phyloP scores from a whole-genome alignment of 2,888 invertebrate genomes.

The Orthonychiurus folsomi region DNA sequence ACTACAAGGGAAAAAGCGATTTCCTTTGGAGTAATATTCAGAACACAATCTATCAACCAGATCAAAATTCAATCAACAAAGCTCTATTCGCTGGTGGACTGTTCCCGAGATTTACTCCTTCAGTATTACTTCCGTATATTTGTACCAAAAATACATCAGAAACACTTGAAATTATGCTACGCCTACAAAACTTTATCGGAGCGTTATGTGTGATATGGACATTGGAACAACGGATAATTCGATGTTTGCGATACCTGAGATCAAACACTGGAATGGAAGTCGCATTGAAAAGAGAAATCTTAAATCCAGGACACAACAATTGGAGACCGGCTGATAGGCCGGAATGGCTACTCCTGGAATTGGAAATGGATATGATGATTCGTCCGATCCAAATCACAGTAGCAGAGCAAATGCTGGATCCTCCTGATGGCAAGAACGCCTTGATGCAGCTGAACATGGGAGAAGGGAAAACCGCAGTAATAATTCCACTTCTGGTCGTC shows the following conservation, averaged over 20 bases:
- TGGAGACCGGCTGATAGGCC: slow-evolving; percentile 18
- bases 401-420: slow-evolving; percentile 18
- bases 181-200: slow-evolving; percentile 14
- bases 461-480: slow-evolving; percentile 33
- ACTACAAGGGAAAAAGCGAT: too few species aligned
- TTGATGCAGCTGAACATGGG: slow-evolving; percentile 35
- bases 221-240: slow-evolving; percentile 13
- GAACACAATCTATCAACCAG: too few species aligned
- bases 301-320: slow-evolving; percentile 16
- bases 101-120: slow-evolving; percentile 16
- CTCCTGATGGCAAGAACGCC: slow-evolving; percentile 14
- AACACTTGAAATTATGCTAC: slow-evolving; percentile 1
- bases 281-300: slow-evolving; percentile 6
- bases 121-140: slow-evolving; percentile 12
- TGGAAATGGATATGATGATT: slow-evolving; percentile 21
- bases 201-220: slow-evolving; percentile 18
- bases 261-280: slow-evolving; percentile 9
- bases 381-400: slow-evolving; percentile 17
- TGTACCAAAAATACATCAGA: neutral
- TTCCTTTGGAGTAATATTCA: too few species aligned
- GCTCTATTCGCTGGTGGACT: slow-evolving; percentile 2
- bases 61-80: too few species aligned
- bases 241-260: slow-evolving; percentile 12
- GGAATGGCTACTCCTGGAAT: slow-evolving; percentile 25
- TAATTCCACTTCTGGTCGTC: slow-evolving; percentile 25